Base-by-base conservation (phyloP, 2,888 invertebrate species). In the Scaptomyza flava region DNA sequence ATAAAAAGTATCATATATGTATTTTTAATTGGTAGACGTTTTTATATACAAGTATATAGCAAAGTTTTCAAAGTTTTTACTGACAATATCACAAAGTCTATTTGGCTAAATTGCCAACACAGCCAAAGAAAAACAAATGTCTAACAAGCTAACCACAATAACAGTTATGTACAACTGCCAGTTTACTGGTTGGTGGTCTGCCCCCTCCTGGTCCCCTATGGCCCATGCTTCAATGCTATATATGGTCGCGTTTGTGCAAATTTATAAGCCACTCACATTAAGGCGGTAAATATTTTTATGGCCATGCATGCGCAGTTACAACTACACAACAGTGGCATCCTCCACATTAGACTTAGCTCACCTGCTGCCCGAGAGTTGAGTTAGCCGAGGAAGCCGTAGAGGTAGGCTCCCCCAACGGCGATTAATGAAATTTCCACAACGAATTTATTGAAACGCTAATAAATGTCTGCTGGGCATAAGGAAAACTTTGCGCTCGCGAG, bases 251-350 rank as follows among this genome's bases (percentile, higher is more conserved):
- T 70, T 87, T 88, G 88, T 79, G 77, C 81, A 86, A 81, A 81
- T 81, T 81, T 81, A 88, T 86, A 86, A 88, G 83, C 72, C 88
- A 72, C 87, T 87, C 62, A 82, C 80, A 87, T 88, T 88, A 82
- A 81, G 86, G 81, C 80, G 81, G 83, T 69, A 87, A 81, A 87
- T 87, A 82, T 81, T 88, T 88, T 77, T 87, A 82, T 87, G 81
- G 74, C 84, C 63, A 68, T 54, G 81, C 41, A 41, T 41, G 41
- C 17, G 41, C 41, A 14, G 38, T 38, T 41, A 41, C 41, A 41
- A 17, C 41, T 17, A 17, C 12, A 53, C 64, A 27, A 41, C 71
- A 48, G 68, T 66, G 82, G 67, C 82, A 71, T 71, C 80, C 64
- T 52, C 43, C 42, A 31, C 45, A 52, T 58, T 34, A 59, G 62